These are phyloP conservation scores for Erannis defoliaria DNA, from an alignment of 2,888 invertebrate genomes.

Conservation along the genomic window DNA sequence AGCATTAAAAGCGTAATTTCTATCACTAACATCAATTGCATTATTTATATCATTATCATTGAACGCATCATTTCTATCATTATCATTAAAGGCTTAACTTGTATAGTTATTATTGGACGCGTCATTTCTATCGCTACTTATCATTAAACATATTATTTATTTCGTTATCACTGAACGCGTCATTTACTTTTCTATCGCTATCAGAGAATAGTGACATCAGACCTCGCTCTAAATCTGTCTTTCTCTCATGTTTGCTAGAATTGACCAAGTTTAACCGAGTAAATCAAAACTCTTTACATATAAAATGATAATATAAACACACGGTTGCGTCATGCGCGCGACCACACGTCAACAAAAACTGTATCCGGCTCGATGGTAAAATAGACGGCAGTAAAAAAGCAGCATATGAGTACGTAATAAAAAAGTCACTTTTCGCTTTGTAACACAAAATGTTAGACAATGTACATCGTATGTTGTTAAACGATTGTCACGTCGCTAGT, in stretches of 20 bases:
- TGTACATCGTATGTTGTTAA: slow-evolving; percentile 56
- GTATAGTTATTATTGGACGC: slow-evolving; percentile 18
- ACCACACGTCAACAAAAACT: slow-evolving; percentile 64
- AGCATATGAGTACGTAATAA: slow-evolving; percentile 42
- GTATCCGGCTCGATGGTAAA: slow-evolving; percentile 77
- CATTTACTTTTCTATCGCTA: slow-evolving; percentile 32
- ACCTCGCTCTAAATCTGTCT: slow-evolving; percentile 21
- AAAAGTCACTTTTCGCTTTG: slow-evolving; percentile 30
- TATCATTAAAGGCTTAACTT: slow-evolving; percentile 24
- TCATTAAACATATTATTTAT: no score
- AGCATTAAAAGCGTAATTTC: slow-evolving; percentile 25
- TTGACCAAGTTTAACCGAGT: slow-evolving; percentile 47
- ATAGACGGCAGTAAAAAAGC: slow-evolving; percentile 62
- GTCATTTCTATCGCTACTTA: slow-evolving; percentile 34
- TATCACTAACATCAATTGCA: slow-evolving; percentile 20
- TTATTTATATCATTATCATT: slow-evolving; percentile 29
- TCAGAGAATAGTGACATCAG: slow-evolving; percentile 29
- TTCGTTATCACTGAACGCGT: slow-evolving; percentile 15
- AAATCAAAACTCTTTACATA: slow-evolving; percentile 59
- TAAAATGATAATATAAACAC: slow-evolving; percentile 66
- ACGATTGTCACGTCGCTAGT: slow-evolving; percentile 64
- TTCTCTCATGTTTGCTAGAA: slow-evolving; percentile 11
- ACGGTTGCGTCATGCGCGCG: slow-evolving; percentile 69
- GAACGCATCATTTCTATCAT: slow-evolving; percentile 31
- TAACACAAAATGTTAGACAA: slow-evolving; percentile 44